Percentiles rank a stretch among this genome's conserved stretches.
Evolutionary conservation across 1,140 invertebrate genomes (phyloP).

Genomic region (Cydia amplana): DNA sequence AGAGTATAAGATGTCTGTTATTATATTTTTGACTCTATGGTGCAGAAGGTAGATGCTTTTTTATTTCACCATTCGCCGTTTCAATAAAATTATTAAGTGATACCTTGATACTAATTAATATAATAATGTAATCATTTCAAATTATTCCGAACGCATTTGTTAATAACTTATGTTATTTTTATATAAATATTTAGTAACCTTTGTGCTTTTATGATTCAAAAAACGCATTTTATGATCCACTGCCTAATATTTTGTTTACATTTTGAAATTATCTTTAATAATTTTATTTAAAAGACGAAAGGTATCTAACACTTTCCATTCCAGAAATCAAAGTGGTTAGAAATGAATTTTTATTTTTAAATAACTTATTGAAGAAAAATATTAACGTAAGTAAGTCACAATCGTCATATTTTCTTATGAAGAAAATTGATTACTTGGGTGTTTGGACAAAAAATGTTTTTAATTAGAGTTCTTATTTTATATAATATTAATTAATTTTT

Average conservation of each 20-base stretch:
- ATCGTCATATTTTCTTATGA: slow-evolving; percentile 17
- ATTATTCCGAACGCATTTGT: not conserved
- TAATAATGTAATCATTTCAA: not conserved
- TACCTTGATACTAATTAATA: not conserved
- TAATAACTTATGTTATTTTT: no score
- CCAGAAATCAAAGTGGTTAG: slow-evolving; percentile 27
- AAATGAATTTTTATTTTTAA: slow-evolving; percentile 32
- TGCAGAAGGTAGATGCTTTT: slow-evolving; percentile 14
- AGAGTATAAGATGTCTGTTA: not conserved
- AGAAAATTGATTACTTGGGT: slow-evolving; percentile 27
- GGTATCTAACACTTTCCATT: slow-evolving; percentile 13
- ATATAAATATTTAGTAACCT: no score
- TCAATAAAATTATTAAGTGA: not conserved
- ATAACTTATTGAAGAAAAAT: slow-evolving; percentile 16
- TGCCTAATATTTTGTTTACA: not conserved
- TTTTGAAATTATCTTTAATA: not conserved
- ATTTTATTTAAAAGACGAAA: not conserved
- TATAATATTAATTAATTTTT: not conserved
- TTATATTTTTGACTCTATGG: slow-evolving; percentile 7
- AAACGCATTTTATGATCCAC: not conserved
- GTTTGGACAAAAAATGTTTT: slow-evolving; percentile 19
- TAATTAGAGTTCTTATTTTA: not conserved
- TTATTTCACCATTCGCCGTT: not conserved
- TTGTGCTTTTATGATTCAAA: not conserved
- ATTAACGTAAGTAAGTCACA: slow-evolving; percentile 30